Conservation (phyloP, 2,113 vertebrate genomes). For the Crotophaga sulcirostris region DNA sequence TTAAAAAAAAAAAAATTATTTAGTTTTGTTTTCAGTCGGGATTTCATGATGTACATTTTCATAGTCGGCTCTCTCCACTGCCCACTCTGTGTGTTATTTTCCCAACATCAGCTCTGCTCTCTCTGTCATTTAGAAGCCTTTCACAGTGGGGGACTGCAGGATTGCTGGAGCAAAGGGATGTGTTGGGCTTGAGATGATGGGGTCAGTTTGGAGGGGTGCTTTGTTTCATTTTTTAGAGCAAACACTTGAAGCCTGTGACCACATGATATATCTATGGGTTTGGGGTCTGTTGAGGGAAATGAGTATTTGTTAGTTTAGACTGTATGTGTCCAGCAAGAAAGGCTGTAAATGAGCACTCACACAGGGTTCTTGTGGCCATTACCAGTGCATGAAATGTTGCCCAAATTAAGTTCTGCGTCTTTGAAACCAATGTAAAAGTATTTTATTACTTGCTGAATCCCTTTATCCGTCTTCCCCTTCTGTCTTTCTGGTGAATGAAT, state of each 20-base stretch:
- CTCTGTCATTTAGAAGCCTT: accelerated
- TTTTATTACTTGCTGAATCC: background rate
- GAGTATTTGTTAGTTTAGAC: background rate
- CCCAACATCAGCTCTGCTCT: background rate
- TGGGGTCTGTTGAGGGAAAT: background rate
- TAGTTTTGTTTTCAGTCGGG: background rate
- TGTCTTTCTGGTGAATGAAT: background rate
- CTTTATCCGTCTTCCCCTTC: background rate
- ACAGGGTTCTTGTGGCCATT: background rate
- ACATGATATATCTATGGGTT: background rate
- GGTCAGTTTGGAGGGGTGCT: background rate
- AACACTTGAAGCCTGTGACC: background rate
- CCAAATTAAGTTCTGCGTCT: background rate
- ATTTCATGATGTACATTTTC: background rate
- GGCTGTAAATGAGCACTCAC: background rate
- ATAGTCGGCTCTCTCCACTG: background rate
- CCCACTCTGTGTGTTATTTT: background rate
- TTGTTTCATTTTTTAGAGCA: background rate
- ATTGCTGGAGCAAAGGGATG: background rate
- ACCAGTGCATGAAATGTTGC: background rate
- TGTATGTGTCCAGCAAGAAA: background rate
- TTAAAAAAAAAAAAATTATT: background rate
- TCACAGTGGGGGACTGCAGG: background rate
- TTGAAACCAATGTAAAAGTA: background rate
- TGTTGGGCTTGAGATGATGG: background rate